Conservation (phyloP, 64 coral and sea anemone genomes). For the Orbicella faveolata region DNA sequence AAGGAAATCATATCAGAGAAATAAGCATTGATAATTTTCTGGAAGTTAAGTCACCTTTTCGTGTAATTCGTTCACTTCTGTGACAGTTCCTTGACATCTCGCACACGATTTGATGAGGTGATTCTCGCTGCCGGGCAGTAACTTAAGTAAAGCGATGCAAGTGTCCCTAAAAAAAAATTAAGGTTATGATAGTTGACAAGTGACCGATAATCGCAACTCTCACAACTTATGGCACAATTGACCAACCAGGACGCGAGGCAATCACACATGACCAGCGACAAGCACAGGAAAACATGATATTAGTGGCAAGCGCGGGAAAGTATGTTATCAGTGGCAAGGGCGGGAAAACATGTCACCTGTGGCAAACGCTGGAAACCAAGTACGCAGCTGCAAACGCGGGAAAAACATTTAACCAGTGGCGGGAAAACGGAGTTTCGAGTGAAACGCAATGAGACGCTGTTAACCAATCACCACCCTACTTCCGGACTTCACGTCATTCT, state of each 20-base stretch:
- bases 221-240: too few species aligned
- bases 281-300: not conserved
- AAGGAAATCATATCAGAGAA: not conserved
- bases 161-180: conserved; percentile 58
- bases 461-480: too few species aligned
- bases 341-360: not conserved
- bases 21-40: not conserved
- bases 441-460: too few species aligned
- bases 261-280: not conserved
- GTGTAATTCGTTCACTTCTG: conserved; percentile 88
- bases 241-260: too few species aligned
- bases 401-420: too few species aligned
- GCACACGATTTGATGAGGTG: conserved; percentile 76
- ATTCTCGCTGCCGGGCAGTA: conserved; percentile 52
- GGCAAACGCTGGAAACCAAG: not conserved
- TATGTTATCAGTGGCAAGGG: not conserved
- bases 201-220: not conserved
- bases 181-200: not conserved
- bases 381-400: too few species aligned
- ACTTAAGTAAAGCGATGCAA: conserved; percentile 56
- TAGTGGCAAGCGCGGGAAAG: not conserved
- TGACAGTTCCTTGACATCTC: conserved; percentile 67
- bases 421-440: too few species aligned
- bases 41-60: conserved; percentile 58
- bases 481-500: too few species aligned